Evolutionary conservation across 2,888 invertebrate genomes (phyloP), one percentile per base, ranked within the genome.

Genomic region (Stramonita haemastoma): DNA sequence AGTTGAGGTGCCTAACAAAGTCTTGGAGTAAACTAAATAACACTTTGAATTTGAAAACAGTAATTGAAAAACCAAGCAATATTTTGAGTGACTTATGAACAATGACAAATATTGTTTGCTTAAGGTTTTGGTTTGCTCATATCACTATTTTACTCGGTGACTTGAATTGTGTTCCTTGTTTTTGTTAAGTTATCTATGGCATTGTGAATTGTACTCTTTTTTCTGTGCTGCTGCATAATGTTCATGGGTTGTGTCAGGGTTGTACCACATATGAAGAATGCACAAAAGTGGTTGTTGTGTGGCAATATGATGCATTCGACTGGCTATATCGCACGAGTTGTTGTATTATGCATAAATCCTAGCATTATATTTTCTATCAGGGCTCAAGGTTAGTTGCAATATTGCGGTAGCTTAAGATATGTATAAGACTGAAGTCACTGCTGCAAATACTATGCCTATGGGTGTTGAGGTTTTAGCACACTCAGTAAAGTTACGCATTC

Each of bases 91-190:
- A 70, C 22, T 34, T 32, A 70, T 36, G 57, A 57, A 15, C 60
- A 60, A 86, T 70, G 57, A 86, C 32, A 22, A 86, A 86, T 60
- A 86, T 22, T 60, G 66, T 60, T 86, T 60, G 15, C 32, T 34
- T 60, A 57, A 29, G 6, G 5, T 83, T 32, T 46, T 13, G 46
- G 34, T 32, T 32, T 29, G 0, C 29, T 1, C 22, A 34, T 29
- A 19, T 60, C 60, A 32, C 29, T 22, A 22, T 34, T 32, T 34
- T 32, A 1, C 79, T 19, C 17, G 15, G 26, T 79, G 15, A 34
- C 2, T 5, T 1, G 22, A 8, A 17, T 26, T 36, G n/a, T 46
- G 36, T 46, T 83, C 36, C 6, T 26, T 22, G n/a, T n/a, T 26
- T 83, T 8, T 36, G 5, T 19, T 36, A 36, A 1, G 1, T 34